Evolutionary conservation across 2,888 invertebrate genomes (phyloP), one percentile per base, ranked within the genome.

Genomic region (Apamea anceps): DNA sequence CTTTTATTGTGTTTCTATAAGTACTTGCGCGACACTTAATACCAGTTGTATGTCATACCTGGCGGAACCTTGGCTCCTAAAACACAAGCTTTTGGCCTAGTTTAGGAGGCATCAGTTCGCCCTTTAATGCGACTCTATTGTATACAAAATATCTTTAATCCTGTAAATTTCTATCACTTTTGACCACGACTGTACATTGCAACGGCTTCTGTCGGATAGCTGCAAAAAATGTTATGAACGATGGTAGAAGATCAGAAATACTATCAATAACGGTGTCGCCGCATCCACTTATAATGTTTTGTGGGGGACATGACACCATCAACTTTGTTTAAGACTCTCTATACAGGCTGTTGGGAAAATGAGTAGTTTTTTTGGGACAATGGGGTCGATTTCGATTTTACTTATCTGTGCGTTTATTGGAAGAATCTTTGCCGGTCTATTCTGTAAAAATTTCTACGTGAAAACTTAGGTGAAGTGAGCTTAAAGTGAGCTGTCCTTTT

Each of bases 141-240:
- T 6, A 42, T 42, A 42, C 42, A 42, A 42, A 4, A 37, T 42
- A 42, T 42, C 42, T 42, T 42, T 42, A 42, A 42, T 42, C 42
- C 42, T 42, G 42, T 60, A 60, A n/a, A 1, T 12, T 2, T 2
- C 13, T 37, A n/a, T n/a, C 71, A 87, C 74, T 91, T 93, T 82
- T 84, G 84, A 75, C 10, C 32, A 3, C 72, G 76, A 91, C 80
- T 90, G 91, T 94, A 93, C 90, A 63, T 80, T 87, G 87, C 89
- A 90, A 88, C 88, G 89, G 88, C 89, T 78, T 89, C 81, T 82
- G 88, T 89, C 79, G 89, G 88, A 87, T 89, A 82, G 81, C 78
- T 82, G 90, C 90, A 95, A 96, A 96, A 95, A 96, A 95, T 93
- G 94, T 95, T 93, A 95, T 94, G 94, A 95, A 95, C 94, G 95